Evolutionary conservation across 1,140 invertebrate species (phyloP).

Genomic region (Drosophila equinoxialis): DNA sequence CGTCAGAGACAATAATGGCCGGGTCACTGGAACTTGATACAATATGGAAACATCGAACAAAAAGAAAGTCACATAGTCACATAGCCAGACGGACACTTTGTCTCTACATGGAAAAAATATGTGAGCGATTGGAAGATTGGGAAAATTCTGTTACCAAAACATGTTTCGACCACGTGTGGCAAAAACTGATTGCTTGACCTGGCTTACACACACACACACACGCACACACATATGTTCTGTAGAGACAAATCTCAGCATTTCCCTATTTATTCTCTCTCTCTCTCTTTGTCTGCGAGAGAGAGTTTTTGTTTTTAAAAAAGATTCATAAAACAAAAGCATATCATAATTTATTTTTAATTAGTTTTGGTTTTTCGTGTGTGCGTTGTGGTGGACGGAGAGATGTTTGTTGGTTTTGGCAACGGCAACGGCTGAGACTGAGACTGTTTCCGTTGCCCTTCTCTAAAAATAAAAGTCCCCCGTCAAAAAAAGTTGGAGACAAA

Average conservation of each 20-base stretch:
- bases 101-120: no score
- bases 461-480: conserved; percentile 6
- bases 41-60: no score
- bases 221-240: no score
- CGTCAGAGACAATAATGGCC: no score
- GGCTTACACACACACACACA: not conserved
- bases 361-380: conserved; percentile 27
- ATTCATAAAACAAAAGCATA: conserved; percentile 44
- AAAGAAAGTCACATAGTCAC: no score
- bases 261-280: not conserved
- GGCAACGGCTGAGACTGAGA: conserved; percentile 48
- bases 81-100: no score
- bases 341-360: conserved; percentile 80
- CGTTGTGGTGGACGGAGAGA: no score
- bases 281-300: conserved; percentile 16
- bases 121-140: conserved; percentile 12
- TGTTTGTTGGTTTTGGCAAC: conserved; percentile 56
- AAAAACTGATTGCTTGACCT: conserved; percentile 24
- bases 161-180: conserved; percentile 33
- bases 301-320: conserved; percentile 10
- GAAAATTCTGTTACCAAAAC: conserved; percentile 44
- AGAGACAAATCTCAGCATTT: not conserved
- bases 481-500: conserved; percentile 2
- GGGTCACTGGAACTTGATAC: no score
- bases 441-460: conserved; percentile 54